Conservation (phyloP, 2,888 invertebrate species). For the Cataglyphis albicans region DNA sequence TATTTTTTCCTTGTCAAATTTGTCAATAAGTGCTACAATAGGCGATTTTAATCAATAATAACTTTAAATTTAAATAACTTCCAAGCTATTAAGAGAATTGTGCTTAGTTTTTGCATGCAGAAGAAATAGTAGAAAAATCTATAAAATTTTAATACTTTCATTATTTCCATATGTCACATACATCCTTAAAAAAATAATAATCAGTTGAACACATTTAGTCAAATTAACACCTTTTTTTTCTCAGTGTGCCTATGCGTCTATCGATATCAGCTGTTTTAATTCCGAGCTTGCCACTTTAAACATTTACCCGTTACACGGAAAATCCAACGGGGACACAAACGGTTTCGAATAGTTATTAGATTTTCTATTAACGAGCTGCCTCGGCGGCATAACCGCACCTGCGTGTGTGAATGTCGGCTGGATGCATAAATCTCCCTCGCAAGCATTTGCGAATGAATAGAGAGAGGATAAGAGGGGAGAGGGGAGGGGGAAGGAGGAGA, state of each 20-base stretch:
- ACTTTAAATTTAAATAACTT: no score
- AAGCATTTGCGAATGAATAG: slow-evolving; percentile 68
- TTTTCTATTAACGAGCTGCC: slow-evolving; percentile 53
- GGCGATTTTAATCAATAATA: no score
- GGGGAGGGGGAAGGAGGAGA: neutral
- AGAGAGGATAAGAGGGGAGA: slow-evolving; percentile 13
- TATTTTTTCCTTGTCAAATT: no score
- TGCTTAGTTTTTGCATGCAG: no score
- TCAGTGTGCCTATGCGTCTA: neutral
- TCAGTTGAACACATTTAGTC: no score
- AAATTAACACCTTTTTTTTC: no score
- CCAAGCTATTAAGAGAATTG: no score
- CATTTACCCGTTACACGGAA: slow-evolving; percentile 48
- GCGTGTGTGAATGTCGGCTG: slow-evolving; percentile 51
- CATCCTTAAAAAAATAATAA: no score
- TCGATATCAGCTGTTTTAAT: slow-evolving; percentile 47
- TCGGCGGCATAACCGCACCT: slow-evolving; percentile 2
- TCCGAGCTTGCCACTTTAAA: slow-evolving; percentile 32
- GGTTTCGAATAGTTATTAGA: slow-evolving; percentile 57
- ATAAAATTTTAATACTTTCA: no score
- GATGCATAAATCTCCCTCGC: slow-evolving; percentile 74
- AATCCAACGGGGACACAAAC: slow-evolving; percentile 39
- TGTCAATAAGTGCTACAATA: no score
- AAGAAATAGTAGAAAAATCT: no score
- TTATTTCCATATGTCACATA: no score